phyloP scores from a whole-genome alignment of 2,113 vertebrate species.

The Triplophysa tibetana region DNA sequence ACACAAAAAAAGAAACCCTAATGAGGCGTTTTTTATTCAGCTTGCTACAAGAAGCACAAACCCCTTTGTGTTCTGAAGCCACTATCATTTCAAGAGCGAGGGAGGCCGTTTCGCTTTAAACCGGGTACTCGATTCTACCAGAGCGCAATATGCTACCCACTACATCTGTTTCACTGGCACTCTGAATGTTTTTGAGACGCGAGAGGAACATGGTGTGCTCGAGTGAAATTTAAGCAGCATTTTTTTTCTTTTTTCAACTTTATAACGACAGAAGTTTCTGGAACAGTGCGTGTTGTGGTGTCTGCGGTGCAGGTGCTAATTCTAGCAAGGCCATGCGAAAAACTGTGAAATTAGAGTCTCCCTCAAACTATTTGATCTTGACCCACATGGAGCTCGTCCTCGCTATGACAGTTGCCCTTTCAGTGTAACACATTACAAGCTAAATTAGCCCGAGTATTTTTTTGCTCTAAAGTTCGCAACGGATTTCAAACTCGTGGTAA shows the following conservation, averaged over 20 bases:
- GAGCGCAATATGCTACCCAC: conserved; percentile 23
- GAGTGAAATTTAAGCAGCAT: conserved; percentile 13
- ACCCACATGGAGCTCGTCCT: conserved; percentile 16
- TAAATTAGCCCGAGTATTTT: conserved; percentile 1
- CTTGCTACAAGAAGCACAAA: conserved; percentile 58
- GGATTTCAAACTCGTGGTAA: not conserved
- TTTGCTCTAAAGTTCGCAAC: conserved; percentile 6
- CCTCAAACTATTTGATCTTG: conserved; percentile 36
- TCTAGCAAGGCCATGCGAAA: conserved; percentile 28
- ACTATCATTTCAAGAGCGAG: conserved; percentile 60
- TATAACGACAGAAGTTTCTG: not conserved
- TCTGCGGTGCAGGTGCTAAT: not conserved
- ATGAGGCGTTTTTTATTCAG: conserved; percentile 59
- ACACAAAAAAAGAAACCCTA: conserved; percentile 58
- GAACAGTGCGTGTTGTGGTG: not conserved
- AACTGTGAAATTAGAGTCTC: not conserved
- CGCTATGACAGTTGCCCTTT: conserved; percentile 24
- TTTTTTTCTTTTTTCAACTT: not conserved
- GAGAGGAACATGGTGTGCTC: conserved; percentile 15
- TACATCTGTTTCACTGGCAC: conserved; percentile 19
- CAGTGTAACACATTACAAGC: conserved; percentile 22
- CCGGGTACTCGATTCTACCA: conserved; percentile 24
- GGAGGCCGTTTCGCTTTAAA: conserved; percentile 33
- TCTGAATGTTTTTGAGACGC: not conserved
- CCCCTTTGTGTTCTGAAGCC: conserved; percentile 50